These are phyloP conservation scores for Helleia helle DNA, from an alignment of 2,888 invertebrate species.

Conservation along the genomic window DNA sequence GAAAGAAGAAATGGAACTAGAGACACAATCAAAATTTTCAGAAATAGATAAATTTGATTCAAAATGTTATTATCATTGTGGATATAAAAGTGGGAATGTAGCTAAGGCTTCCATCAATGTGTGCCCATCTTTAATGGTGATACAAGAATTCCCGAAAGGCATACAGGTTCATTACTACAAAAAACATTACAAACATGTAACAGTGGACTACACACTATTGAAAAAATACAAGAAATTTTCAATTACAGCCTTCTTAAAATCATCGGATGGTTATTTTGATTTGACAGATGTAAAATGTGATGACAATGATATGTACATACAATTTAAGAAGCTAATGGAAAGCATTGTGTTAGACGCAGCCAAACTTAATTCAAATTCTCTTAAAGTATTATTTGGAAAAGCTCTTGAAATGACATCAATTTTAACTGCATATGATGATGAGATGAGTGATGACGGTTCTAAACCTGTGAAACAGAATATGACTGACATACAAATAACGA, in stretches of 20 bases:
- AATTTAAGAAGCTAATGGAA: constrained; percentile 39
- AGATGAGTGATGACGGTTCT: constrained; percentile 14
- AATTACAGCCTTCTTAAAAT: constrained; percentile 28
- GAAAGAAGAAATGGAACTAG: constrained; percentile 35
- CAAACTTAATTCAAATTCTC: constrained; percentile 26
- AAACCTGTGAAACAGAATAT: constrained; percentile 19
- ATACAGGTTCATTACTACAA: constrained; percentile 40
- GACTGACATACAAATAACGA: constrained; percentile 30
- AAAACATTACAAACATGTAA: constrained; percentile 26
- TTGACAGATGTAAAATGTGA: constrained; percentile 8
- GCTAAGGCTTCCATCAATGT: constrained; percentile 16
- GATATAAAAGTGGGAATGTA: constrained; percentile 16
- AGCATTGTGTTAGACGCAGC: constrained; percentile 32
- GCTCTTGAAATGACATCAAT: constrained; percentile 41
- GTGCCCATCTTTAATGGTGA: constrained; percentile 39
- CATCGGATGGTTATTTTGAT: constrained; percentile 18
- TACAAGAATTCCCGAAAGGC: constrained; percentile 35
- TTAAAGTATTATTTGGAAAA: constrained; percentile 33
- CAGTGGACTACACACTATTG: constrained; percentile 22
- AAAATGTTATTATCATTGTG: constrained; percentile 38
- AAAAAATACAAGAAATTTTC: constrained; percentile 30
- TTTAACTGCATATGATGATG: constrained; percentile 29
- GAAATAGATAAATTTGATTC: constrained; percentile 27
- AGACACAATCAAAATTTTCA: constrained; percentile 30
- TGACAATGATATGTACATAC: constrained; percentile 30